Conservation (phyloP, 2,113 vertebrate species). For the Terrapene triunguis region DNA sequence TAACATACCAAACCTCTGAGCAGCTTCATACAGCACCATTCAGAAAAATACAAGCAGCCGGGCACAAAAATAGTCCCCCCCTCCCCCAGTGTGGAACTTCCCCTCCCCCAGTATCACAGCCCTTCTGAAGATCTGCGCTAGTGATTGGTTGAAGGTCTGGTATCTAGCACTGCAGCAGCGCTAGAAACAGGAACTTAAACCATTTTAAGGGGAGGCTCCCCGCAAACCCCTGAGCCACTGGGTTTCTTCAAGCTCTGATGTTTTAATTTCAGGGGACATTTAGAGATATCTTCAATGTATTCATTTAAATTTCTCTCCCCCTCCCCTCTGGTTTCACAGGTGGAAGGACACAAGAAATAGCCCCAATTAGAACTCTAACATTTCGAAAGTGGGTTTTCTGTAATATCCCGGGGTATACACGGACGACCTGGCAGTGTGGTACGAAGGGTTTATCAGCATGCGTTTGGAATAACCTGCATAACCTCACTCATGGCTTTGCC, state of each 20-base stretch:
- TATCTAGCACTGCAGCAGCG: background rate
- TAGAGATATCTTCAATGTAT: background rate
- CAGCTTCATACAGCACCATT: background rate
- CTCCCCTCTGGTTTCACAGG: background rate
- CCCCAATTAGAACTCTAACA: background rate
- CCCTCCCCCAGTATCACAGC: background rate
- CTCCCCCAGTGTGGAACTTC: too few species aligned
- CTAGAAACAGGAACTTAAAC: background rate
- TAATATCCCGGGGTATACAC: background rate
- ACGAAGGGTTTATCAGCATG: too few species aligned
- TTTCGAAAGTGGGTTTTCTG: background rate
- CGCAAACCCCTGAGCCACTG: background rate
- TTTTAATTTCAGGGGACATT: background rate
- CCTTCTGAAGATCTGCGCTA: background rate
- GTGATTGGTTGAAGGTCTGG: background rate
- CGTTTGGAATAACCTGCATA: background rate
- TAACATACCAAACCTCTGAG: background rate
- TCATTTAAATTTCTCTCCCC: background rate
- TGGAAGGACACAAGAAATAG: background rate
- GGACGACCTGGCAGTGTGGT: too few species aligned
- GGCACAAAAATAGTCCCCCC: background rate
- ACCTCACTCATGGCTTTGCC: background rate
- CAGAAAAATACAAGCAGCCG: background rate
- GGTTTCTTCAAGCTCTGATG: background rate
- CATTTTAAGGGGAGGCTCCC: background rate